These are phyloP conservation scores for Triplophysa rosa DNA, from an alignment of 2,113 vertebrate genomes.

Conservation along the genomic window DNA sequence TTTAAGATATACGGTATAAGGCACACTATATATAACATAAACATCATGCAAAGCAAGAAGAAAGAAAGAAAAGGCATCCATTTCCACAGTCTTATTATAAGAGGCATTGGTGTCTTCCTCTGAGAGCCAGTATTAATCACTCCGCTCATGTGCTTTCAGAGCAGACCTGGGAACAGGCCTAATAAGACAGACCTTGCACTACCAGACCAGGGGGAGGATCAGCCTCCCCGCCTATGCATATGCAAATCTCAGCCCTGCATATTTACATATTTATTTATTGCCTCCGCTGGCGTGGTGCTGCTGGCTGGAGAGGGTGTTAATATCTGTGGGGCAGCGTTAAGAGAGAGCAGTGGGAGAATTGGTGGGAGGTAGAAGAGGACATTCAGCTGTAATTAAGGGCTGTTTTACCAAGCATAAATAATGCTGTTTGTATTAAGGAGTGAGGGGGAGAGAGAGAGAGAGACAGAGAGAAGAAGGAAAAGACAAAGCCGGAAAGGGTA, in stretches of 20 bases:
- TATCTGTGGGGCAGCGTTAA: constrained; percentile 98
- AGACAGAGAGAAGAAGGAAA: constrained; percentile 78
- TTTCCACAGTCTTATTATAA: constrained; percentile 86
- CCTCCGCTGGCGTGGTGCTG: constrained; percentile 53
- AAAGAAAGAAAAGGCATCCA: constrained; percentile 68
- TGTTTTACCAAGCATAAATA: constrained; percentile 99
- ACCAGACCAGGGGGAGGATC: constrained; percentile 89
- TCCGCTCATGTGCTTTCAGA: constrained; percentile 90
- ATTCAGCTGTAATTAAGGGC: constrained; percentile 99
- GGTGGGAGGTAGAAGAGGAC: constrained; percentile 91
- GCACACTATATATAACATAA: background rate
- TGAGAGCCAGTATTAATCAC: constrained; percentile 99
- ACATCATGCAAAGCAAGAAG: background rate
- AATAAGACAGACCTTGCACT: constrained; percentile 98
- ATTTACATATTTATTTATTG: constrained; percentile 80
- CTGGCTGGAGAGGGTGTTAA: constrained; percentile 95
- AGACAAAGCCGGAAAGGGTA: constrained; percentile 67
- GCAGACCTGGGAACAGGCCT: constrained; percentile 84
- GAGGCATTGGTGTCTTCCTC: constrained; percentile 89
- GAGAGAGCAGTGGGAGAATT: constrained; percentile 97
- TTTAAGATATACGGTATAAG: too few species aligned
- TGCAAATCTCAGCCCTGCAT: constrained; percentile 94
- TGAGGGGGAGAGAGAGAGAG: constrained; percentile 79
- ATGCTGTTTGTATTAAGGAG: constrained; percentile 97
- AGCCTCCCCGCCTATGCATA: constrained; percentile 99